Evolutionary conservation across 1,140 invertebrate genomes (phyloP).

Genomic region (Ceratosolen solmsi): DNA sequence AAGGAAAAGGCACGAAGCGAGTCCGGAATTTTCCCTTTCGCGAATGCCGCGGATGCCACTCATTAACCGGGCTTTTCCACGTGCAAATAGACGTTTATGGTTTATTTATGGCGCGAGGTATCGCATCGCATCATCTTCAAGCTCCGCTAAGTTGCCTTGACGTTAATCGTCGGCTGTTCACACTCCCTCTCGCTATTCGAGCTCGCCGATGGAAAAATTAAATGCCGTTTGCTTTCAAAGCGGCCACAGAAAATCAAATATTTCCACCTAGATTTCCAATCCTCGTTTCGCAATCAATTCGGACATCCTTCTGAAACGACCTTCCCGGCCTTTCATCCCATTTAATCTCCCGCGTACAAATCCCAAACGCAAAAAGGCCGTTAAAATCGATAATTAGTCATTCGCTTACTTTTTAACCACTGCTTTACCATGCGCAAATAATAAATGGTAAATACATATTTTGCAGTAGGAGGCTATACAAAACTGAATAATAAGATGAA

Average conservation of each 20-base stretch:
- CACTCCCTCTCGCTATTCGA: not conserved
- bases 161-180: conserved; percentile 37
- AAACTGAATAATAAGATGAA: not conserved
- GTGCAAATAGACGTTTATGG: conserved; percentile 51
- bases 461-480: not conserved
- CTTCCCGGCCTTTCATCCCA: not conserved
- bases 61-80: conserved; percentile 47
- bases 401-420: not conserved
- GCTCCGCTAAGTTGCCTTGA: conserved; percentile 40
- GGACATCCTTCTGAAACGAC: not conserved
- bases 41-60: conserved; percentile 34
- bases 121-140: conserved; percentile 49
- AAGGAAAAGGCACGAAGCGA: not conserved
- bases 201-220: not conserved
- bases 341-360: no score
- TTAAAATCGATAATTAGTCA: not conserved
- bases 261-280: no score
- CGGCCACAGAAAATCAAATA: not conserved
- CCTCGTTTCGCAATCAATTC: not conserved
- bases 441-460: not conserved
- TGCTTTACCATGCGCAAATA: not conserved
- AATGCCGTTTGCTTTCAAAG: not conserved
- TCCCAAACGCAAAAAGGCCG: not conserved
- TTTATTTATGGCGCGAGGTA: conserved; percentile 49
- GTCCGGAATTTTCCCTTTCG: conserved; percentile 23